A percentile compares a stretch with the other conserved stretches of the same genome.
These are phyloP conservation scores for Cabera pusaria DNA, from an alignment of 2,888 invertebrate species.

Conservation along the genomic window DNA sequence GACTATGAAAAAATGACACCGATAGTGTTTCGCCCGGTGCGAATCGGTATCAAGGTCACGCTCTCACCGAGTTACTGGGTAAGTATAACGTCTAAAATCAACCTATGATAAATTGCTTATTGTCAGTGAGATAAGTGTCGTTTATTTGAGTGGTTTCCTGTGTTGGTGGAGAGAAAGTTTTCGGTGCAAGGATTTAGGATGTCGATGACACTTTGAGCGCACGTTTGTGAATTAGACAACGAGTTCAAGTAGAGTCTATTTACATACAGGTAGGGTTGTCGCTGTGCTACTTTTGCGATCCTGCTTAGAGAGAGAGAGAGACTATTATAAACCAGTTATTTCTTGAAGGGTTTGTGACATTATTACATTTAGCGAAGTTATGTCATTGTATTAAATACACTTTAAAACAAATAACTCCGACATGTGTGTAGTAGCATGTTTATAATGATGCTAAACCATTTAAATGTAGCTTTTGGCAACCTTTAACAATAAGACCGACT, in stretches of 20 bases:
- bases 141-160: constrained; percentile 72
- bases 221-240: constrained; percentile 23
- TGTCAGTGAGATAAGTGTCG: constrained; percentile 76
- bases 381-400: too few species aligned
- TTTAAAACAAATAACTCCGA: too few species aligned
- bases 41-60: constrained; percentile 79
- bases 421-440: too few species aligned
- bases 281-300: too few species aligned
- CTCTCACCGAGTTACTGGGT: constrained; percentile 76
- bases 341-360: too few species aligned
- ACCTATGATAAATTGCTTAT: constrained; percentile 79
- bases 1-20: constrained; percentile 75
- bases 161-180: constrained; percentile 75
- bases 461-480: too few species aligned
- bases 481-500: too few species aligned
- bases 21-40: constrained; percentile 62
- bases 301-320: too few species aligned
- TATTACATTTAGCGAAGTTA: too few species aligned
- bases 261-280: constrained; percentile 15
- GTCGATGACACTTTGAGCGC: constrained; percentile 45
- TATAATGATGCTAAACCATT: too few species aligned
- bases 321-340: too few species aligned
- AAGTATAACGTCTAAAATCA: constrained; percentile 79
- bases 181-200: constrained; percentile 59
- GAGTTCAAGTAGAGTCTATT: constrained; percentile 17